Base-by-base conservation (phyloP, 2,113 vertebrate genomes). In the Heterochromis multidens region DNA sequence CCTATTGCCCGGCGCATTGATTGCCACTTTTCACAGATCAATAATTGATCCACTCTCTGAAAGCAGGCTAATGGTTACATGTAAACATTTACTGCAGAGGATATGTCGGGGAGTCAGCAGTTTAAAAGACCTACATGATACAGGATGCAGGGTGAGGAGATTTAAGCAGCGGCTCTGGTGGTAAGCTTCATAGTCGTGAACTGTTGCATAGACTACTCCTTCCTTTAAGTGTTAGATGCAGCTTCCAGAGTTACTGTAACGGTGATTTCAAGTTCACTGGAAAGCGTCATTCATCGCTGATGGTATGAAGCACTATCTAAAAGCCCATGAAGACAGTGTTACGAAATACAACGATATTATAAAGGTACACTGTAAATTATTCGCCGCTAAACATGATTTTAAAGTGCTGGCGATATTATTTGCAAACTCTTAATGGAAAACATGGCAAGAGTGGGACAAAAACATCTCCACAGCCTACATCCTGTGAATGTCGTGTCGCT, bases 11-110 rank as follows among this genome's bases (percentile, higher is more conserved):
- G 10, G 77, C 9, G 5, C 82, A 91, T 90, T 43, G 92, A 92
- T 77, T n/a, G 61, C 49, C 61, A n/a, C 63, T 54, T 35, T 74
- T 92, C 79, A 90, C 77, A 31, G 76, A 86, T 86, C 86, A 80
- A 21, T 37, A 83, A 91, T 91, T 86, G 93, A 88, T 91, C 82
- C 31, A 74, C 77, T 63, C 87, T 33, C 89, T 2, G 59, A 29
- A 67, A 33, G 78, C 46, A 74, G 13, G 70, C 19, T 70, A 31
- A 85, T 87, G 89, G 89, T 91, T 85, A 85, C 86, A 91, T 85
- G 82, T 85, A 87, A 91, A 92, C 90, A 89, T 89, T 62, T 74
- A 78, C 81, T 82, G 87, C 90, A 83, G 85, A 78, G 77, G 59
- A 89, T 86, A 49, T 76, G 83, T 29, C 46, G 43, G 61, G 81